Conservation (phyloP, 2,113 vertebrate genomes). For the Phylloscopus trochiloides region DNA sequence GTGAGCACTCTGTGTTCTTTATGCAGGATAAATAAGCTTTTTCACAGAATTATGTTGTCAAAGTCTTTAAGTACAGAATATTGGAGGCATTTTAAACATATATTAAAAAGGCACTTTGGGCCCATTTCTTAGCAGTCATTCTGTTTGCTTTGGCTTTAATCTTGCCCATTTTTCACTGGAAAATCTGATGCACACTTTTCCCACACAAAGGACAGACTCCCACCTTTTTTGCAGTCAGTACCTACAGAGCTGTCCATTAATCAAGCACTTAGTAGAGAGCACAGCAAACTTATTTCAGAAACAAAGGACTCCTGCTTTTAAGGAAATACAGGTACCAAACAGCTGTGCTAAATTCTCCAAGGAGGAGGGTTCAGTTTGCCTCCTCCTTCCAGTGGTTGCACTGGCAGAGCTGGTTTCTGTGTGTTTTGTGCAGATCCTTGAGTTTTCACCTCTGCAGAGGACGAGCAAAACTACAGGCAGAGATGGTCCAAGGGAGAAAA, state of each 20-base stretch:
- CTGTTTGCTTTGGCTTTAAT: not conserved
- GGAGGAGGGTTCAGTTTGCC: not conserved
- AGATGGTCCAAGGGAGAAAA: not conserved
- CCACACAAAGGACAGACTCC: not conserved
- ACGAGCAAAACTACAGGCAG: not conserved
- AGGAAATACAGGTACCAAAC: not conserved
- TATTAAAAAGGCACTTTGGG: not conserved
- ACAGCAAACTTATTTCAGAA: not conserved
- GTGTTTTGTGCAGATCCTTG: not conserved
- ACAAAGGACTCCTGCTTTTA: not conserved
- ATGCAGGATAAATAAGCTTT: slow-evolving; percentile 44
- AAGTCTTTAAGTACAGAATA: slow-evolving; percentile 34
- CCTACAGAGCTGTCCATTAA: not conserved
- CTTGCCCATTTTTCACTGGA: not conserved
- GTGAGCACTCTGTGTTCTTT: not conserved
- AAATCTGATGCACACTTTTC: not conserved
- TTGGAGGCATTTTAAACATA: not conserved
- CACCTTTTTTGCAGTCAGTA: not conserved
- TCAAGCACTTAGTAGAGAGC: not conserved
- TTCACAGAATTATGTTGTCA: slow-evolving; percentile 47
- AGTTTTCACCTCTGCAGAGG: not conserved
- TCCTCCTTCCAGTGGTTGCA: not conserved
- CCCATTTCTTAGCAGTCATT: not conserved
- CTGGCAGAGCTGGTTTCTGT: not conserved
- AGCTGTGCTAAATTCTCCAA: not conserved